Conservation (phyloP, 2,113 vertebrate genomes). For the Menidia beryllina region DNA sequence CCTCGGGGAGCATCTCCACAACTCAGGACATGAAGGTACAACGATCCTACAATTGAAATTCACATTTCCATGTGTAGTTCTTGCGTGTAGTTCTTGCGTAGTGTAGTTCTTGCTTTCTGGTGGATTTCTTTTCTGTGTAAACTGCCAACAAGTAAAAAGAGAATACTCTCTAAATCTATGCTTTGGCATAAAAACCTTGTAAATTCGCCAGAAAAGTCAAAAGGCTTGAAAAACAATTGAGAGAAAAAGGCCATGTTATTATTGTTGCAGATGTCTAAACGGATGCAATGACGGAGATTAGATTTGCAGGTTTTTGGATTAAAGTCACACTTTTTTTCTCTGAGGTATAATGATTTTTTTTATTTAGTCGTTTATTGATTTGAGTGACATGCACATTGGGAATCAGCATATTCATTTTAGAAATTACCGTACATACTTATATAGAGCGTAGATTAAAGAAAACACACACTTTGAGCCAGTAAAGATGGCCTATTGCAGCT, state of each 20-base stretch:
- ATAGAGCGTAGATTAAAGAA: not conserved
- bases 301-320: not conserved
- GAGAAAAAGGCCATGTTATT: too few species aligned
- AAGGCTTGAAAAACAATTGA: too few species aligned
- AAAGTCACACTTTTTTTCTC: not conserved
- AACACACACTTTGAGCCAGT: not conserved
- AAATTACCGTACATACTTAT: too few species aligned
- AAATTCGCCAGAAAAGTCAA: conserved; percentile 9
- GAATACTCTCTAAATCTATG: conserved; percentile 16
- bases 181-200: conserved; percentile 7
- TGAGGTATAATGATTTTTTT: too few species aligned
- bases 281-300: too few species aligned
- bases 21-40: conserved; percentile 94
- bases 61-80: too few species aligned
- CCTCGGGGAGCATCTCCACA: conserved; percentile 96
- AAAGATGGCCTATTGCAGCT: not conserved
- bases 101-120: conserved; percentile 16
- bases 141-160: not conserved
- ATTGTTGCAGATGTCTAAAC: too few species aligned
- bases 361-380: too few species aligned
- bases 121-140: not conserved
- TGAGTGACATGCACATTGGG: too few species aligned
- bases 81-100: too few species aligned
- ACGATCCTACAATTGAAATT: conserved; percentile 1
- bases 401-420: too few species aligned